Evolutionary conservation across 2,888 invertebrate species (phyloP).

Genomic region (Microctonus brassicae): DNA sequence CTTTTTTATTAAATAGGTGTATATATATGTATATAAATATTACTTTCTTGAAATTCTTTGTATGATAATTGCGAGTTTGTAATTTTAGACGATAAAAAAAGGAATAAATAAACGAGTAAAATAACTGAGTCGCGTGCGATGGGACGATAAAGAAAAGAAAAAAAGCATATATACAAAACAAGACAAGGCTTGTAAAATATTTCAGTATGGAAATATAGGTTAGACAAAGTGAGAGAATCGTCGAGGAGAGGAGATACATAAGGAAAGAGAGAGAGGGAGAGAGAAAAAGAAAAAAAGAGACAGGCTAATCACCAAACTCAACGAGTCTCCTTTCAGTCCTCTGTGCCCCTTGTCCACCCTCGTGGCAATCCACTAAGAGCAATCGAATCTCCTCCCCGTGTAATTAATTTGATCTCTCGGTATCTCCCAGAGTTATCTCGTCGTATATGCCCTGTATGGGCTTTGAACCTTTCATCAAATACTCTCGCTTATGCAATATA

Average conservation of each 20-base stretch:
- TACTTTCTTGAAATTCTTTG: conserved; percentile 21
- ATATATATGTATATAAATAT: background rate
- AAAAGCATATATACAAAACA: background rate
- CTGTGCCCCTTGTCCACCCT: conserved; percentile 34
- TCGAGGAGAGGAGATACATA: too few species aligned
- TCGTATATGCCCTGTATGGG: conserved; percentile 30
- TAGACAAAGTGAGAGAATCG: too few species aligned
- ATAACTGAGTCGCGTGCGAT: conserved; percentile 8
- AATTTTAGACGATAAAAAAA: conserved; percentile 5
- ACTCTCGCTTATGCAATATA: conserved; percentile 44
- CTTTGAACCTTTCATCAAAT: conserved; percentile 50
- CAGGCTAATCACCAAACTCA: conserved; percentile 17
- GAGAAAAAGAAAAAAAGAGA: background rate
- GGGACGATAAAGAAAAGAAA: background rate
- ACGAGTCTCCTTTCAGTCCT: conserved; percentile 35
- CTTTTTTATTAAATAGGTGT: background rate
- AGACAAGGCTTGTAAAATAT: background rate
- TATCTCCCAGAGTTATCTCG: conserved; percentile 44
- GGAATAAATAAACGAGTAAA: too few species aligned
- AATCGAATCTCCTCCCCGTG: conserved; percentile 43
- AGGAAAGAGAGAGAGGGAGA: too few species aligned
- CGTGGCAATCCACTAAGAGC: conserved; percentile 46
- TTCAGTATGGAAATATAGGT: too few species aligned
- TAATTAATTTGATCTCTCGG: conserved; percentile 49
- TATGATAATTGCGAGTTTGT: background rate